These are phyloP conservation scores for Brassicogethes aeneus DNA, from an alignment of 2,888 invertebrate genomes.

Conservation along the genomic window DNA sequence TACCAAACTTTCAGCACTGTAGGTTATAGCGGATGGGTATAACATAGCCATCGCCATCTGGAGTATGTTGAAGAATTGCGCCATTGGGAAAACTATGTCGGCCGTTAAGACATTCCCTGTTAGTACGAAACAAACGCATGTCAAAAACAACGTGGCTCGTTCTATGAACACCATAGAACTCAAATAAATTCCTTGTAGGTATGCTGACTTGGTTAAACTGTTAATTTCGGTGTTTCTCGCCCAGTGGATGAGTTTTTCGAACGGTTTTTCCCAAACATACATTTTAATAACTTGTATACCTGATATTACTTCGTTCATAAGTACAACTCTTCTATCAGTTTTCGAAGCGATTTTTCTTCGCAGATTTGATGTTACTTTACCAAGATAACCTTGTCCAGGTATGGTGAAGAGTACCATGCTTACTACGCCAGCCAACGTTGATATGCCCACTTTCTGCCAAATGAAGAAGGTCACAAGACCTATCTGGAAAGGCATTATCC, in stretches of 20 bases:
- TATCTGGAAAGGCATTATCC: slow-evolving; percentile 71
- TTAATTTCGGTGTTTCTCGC: slow-evolving; percentile 61
- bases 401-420: slow-evolving; percentile 45
- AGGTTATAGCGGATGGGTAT: slow-evolving; percentile 14
- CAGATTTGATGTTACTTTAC: slow-evolving; percentile 37
- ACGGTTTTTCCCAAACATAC: slow-evolving; percentile 70
- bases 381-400: slow-evolving; percentile 37
- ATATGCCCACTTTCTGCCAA: slow-evolving; percentile 45
- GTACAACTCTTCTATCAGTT: slow-evolving; percentile 56
- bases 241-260: slow-evolving; percentile 50
- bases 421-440: slow-evolving; percentile 52
- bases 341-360: slow-evolving; percentile 40
- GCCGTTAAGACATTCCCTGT: slow-evolving; percentile 53
- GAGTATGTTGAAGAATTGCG: slow-evolving; percentile 16
- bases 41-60: slow-evolving; percentile 15
- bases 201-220: slow-evolving; percentile 40
- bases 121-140: slow-evolving; percentile 64
- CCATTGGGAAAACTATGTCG: slow-evolving; percentile 26
- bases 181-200: slow-evolving; percentile 57
- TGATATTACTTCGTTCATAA: slow-evolving; percentile 65
- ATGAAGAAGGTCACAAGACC: slow-evolving; percentile 51
- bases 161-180: slow-evolving; percentile 73
- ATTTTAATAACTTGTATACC: slow-evolving; percentile 70
- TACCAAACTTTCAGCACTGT: slow-evolving; percentile 15
- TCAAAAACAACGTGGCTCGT: slow-evolving; percentile 69